Conservation (phyloP, 2,113 vertebrate species). For the Sminthopsis crassicaudata region DNA sequence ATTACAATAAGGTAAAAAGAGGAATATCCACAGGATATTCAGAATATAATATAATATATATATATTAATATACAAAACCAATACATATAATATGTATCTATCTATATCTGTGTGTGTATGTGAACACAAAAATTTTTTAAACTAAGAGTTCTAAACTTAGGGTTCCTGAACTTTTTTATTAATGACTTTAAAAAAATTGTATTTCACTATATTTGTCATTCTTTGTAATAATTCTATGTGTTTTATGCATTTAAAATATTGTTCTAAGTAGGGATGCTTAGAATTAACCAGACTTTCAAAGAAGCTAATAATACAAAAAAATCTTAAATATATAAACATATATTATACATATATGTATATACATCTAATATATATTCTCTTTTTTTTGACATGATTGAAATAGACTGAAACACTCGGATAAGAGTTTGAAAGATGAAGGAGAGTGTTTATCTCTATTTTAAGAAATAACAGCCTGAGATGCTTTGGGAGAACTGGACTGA, state of each 20-base stretch:
- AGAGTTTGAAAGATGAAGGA: neutral
- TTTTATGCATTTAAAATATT: neutral
- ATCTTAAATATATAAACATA: neutral
- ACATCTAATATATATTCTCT: neutral
- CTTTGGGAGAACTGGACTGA: slow-evolving; percentile 22
- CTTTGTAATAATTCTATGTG: neutral
- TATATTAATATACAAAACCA: neutral
- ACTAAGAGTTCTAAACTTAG: neutral
- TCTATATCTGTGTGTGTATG: neutral
- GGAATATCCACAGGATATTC: neutral
- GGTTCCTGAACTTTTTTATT: neutral
- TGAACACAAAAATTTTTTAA: neutral
- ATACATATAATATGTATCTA: neutral
- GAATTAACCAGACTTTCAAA: neutral
- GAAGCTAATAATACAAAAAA: neutral
- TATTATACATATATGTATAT: too few relatives aligned
- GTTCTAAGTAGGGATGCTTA: neutral
- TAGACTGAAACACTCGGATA: neutral
- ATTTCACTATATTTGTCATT: neutral
- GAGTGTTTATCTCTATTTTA: slow-evolving; percentile 11
- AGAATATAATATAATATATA: too few relatives aligned
- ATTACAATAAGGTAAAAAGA: neutral
- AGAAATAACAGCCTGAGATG: neutral
- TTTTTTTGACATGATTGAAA: slow-evolving; percentile 41
- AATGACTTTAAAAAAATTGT: neutral